Evolutionary conservation across 1,140 invertebrate genomes (phyloP).

Genomic region (Sarcophaga peregrina): DNA sequence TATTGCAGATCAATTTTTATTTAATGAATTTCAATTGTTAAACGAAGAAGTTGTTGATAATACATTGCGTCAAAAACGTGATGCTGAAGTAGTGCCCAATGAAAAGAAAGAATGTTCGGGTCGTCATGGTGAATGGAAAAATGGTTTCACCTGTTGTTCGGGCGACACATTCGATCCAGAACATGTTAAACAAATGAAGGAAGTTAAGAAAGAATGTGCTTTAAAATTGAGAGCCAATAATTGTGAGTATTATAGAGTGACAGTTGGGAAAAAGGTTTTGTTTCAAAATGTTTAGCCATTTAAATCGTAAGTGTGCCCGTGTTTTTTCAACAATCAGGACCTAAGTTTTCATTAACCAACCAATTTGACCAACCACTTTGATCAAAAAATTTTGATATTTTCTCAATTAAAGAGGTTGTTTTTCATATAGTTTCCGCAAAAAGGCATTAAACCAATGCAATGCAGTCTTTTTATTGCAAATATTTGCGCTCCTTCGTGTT

Average conservation of each 20-base stretch:
- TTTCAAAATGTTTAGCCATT: not conserved
- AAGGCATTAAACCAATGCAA: too few species aligned
- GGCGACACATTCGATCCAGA: constrained; percentile 12
- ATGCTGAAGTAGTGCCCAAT: not conserved
- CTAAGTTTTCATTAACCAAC: too few species aligned
- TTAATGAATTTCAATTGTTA: constrained; percentile 40
- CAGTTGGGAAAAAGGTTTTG: not conserved
- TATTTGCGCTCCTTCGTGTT: too few species aligned
- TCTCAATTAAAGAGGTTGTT: too few species aligned
- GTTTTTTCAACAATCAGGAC: too few species aligned
- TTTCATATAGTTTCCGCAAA: too few species aligned
- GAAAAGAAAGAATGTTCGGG: constrained; percentile 30
- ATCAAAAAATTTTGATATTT: too few species aligned
- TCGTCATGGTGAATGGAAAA: constrained; percentile 28
- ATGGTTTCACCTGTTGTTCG: constrained; percentile 42
- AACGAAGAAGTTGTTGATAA: constrained; percentile 16
- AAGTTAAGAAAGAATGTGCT: constrained; percentile 43
- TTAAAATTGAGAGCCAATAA: constrained; percentile 40
- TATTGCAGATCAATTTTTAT: constrained; percentile 42
- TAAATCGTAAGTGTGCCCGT: too few species aligned
- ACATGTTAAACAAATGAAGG: constrained; percentile 36
- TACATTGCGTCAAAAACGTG: constrained; percentile 19
- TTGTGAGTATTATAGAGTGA: constrained; percentile 27
- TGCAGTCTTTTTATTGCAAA: too few species aligned
- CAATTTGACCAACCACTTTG: too few species aligned